These are phyloP conservation scores for Hydraecia micacea DNA, from an alignment of 2,888 invertebrate species.

Conservation along the genomic window DNA sequence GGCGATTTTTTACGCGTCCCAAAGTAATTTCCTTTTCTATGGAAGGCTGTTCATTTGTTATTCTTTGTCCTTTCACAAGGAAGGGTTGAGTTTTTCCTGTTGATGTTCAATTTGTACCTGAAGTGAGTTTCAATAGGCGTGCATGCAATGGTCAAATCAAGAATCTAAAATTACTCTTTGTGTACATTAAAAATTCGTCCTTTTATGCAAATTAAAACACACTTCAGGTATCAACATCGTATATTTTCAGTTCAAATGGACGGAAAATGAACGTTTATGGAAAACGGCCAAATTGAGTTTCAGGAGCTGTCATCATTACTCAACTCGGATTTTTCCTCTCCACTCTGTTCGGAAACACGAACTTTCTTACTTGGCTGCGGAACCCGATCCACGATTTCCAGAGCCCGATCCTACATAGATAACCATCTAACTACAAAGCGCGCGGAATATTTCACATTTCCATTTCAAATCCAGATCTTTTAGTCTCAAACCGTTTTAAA, in stretches of 20 bases:
- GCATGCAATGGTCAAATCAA: slow-evolving; percentile 16
- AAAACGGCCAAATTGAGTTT: slow-evolving; percentile 63
- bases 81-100: slow-evolving; percentile 49
- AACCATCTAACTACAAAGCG: slow-evolving; percentile 9
- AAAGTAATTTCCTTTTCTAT: slow-evolving; percentile 61
- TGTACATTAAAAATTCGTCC: neutral
- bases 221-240: slow-evolving; percentile 50
- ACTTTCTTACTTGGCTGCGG: slow-evolving; percentile 26
- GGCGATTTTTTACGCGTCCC: slow-evolving; percentile 59
- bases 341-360: slow-evolving; percentile 30
- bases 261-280: slow-evolving; percentile 60
- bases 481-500: slow-evolving; percentile 50
- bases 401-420: neutral
- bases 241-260: slow-evolving; percentile 45
- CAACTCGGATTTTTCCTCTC: slow-evolving; percentile 59
- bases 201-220: slow-evolving; percentile 51
- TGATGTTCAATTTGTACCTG: slow-evolving; percentile 33
- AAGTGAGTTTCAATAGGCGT: slow-evolving; percentile 16
- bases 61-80: slow-evolving; percentile 48
- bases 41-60: slow-evolving; percentile 57
- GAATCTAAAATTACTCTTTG: slow-evolving; percentile 22
- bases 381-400: neutral
- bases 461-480: slow-evolving; percentile 48
- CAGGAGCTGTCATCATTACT: slow-evolving; percentile 62
- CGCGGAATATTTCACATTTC: slow-evolving; percentile 28